Evolutionary conservation across 2,797 vertebrate species (phyloP).

Genomic region (Emys orbicularis): DNA sequence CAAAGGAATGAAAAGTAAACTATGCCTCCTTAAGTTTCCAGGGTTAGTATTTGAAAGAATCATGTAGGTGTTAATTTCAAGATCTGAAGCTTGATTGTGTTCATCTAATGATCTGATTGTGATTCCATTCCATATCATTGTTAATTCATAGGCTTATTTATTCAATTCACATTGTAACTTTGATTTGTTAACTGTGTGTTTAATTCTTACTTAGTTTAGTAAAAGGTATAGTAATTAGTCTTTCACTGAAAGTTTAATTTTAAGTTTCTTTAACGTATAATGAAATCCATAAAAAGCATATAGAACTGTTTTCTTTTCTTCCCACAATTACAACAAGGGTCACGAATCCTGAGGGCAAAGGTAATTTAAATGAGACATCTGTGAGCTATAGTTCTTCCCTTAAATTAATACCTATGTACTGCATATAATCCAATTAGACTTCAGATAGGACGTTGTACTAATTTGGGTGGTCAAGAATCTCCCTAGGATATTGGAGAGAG

Average conservation of each 20-base stretch:
- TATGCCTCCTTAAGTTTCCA: no score
- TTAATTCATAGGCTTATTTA: no score
- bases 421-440: background rate
- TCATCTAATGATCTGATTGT: no score
- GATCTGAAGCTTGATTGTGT: no score
- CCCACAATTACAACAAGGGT: background rate
- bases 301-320: background rate
- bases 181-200: no score
- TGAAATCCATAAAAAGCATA: background rate
- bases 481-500: background rate
- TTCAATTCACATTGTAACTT: no score
- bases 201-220: background rate
- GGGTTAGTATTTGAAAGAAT: no score
- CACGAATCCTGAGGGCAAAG: background rate
- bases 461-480: background rate
- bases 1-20: no score
- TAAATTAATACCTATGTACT: background rate
- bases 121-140: no score
- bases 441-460: background rate
- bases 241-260: background rate
- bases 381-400: background rate
- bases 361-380: background rate
- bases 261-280: background rate
- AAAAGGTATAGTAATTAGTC: background rate
- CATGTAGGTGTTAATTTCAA: no score